phyloP scores from a whole-genome alignment of 2,113 vertebrate genomes.

The Hydrochoerus hydrochaeris region DNA sequence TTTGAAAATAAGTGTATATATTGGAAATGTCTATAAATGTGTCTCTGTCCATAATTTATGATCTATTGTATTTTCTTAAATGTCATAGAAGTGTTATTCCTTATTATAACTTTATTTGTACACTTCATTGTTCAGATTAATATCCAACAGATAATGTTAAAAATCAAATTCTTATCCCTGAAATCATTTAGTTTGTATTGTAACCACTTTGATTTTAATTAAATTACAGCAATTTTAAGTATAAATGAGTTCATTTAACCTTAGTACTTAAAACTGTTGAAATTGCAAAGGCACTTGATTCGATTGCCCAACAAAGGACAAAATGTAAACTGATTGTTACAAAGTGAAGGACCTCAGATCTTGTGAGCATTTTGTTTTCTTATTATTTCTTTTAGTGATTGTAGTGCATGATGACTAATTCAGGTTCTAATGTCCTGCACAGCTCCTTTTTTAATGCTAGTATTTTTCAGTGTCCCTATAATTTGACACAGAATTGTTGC shows the following conservation, averaged over 20 bases:
- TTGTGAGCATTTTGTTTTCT: slow-evolving; percentile 20
- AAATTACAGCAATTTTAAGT: slow-evolving; percentile 56
- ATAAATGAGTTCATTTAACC: slow-evolving; percentile 56
- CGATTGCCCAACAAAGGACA: not conserved
- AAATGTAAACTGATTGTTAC: not conserved
- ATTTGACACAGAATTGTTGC: slow-evolving; percentile 44
- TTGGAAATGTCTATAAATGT: slow-evolving; percentile 67
- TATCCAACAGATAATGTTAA: slow-evolving; percentile 57
- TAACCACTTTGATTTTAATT: slow-evolving; percentile 57
- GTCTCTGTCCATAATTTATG: slow-evolving; percentile 73
- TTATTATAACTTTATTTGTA: slow-evolving; percentile 74
- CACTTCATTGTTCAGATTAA: slow-evolving; percentile 73
- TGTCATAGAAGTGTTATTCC: slow-evolving; percentile 72
- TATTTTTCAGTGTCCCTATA: slow-evolving; percentile 46
- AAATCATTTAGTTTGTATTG: slow-evolving; percentile 38
- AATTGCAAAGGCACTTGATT: slow-evolving; percentile 25
- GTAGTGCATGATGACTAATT: slow-evolving; percentile 59
- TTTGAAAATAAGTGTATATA: slow-evolving; percentile 82
- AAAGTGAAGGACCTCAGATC: slow-evolving; percentile 53
- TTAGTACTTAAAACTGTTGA: slow-evolving; percentile 53
- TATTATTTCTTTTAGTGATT: slow-evolving; percentile 8
- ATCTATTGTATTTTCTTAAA: slow-evolving; percentile 78
- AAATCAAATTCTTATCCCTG: slow-evolving; percentile 53
- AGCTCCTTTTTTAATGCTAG: slow-evolving; percentile 32
- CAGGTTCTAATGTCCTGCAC: slow-evolving; percentile 7